Conservation (phyloP, 2,113 vertebrate species). For the Hippocampus barbouri region DNA sequence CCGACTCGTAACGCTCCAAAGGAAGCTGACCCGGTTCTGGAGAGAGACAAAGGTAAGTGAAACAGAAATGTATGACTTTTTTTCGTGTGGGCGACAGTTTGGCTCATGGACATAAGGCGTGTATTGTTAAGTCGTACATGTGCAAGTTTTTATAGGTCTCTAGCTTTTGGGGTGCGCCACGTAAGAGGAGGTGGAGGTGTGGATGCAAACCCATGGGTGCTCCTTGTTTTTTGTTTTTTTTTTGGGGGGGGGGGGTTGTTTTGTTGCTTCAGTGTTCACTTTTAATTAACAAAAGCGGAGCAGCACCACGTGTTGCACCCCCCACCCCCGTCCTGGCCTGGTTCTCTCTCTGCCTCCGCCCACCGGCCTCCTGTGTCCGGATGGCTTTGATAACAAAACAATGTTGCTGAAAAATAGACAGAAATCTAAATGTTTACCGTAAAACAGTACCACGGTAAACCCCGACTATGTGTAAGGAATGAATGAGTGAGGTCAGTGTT, state of each 20-base stretch:
- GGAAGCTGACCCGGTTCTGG: slow-evolving; percentile 2
- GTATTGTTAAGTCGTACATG: slow-evolving; percentile 20
- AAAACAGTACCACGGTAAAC: not conserved
- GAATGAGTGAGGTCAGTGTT: not conserved
- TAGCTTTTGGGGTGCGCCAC: slow-evolving; percentile 29
- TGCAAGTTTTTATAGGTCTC: not conserved
- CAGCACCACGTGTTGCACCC: slow-evolving; percentile 65
- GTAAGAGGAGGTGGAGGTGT: slow-evolving; percentile 23
- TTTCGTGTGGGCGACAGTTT: slow-evolving; percentile 3
- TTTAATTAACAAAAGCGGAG: slow-evolving; percentile 59
- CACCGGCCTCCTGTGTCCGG: slow-evolving; percentile 17
- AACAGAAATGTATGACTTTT: not conserved
- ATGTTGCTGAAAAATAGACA: not conserved
- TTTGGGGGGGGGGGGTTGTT: no score
- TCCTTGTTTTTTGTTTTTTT: slow-evolving; percentile 29
- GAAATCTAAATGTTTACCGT: not conserved
- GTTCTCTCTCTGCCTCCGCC: slow-evolving; percentile 40
- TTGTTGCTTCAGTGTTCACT: slow-evolving; percentile 24
- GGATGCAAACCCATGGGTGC: slow-evolving; percentile 5
- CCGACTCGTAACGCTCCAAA: slow-evolving; percentile 32
- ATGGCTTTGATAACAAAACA: not conserved
- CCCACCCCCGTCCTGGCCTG: slow-evolving; percentile 4
- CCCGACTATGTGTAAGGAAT: not conserved
- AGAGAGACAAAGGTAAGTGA: not conserved
- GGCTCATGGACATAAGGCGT: not conserved